phyloP scores from a whole-genome alignment of 2,797 vertebrate species.

The Ceryle rudis region DNA sequence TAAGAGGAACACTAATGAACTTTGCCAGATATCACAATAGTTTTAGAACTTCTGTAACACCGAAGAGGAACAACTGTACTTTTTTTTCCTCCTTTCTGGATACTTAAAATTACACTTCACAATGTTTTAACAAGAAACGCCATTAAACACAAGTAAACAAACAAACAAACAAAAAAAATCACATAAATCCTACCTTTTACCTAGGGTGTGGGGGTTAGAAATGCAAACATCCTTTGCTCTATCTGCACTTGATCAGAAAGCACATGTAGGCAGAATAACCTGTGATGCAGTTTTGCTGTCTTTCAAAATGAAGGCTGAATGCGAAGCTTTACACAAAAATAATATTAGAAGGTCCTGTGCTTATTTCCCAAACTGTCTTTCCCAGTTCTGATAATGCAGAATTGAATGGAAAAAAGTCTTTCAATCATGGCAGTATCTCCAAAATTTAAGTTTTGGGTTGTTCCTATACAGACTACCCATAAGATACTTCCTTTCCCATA shows the following conservation, averaged over 20 bases:
- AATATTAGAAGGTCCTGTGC: not conserved
- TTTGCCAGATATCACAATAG: not conserved
- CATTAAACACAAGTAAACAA: not conserved
- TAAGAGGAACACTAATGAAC: not conserved
- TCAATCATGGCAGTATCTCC: not conserved
- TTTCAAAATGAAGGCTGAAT: not conserved
- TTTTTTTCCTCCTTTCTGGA: not conserved
- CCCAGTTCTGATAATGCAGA: not conserved
- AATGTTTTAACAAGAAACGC: not conserved
- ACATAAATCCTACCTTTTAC: not conserved
- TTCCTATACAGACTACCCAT: not conserved
- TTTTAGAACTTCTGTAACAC: not conserved
- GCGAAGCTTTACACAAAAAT: not conserved
- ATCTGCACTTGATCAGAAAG: not conserved
- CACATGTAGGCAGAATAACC: not conserved
- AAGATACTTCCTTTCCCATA: not conserved
- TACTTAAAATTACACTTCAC: not conserved
- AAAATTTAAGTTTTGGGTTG: not conserved
- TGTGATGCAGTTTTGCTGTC: not conserved
- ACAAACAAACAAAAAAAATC: too few species aligned
- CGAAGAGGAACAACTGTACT: not conserved
- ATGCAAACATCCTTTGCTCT: not conserved
- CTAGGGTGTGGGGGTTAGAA: not conserved
- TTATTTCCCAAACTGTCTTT: not conserved
- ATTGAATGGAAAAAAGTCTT: not conserved